Evolutionary conservation across 2,888 invertebrate genomes (phyloP).

Genomic region (Latrodectus hesperus): DNA sequence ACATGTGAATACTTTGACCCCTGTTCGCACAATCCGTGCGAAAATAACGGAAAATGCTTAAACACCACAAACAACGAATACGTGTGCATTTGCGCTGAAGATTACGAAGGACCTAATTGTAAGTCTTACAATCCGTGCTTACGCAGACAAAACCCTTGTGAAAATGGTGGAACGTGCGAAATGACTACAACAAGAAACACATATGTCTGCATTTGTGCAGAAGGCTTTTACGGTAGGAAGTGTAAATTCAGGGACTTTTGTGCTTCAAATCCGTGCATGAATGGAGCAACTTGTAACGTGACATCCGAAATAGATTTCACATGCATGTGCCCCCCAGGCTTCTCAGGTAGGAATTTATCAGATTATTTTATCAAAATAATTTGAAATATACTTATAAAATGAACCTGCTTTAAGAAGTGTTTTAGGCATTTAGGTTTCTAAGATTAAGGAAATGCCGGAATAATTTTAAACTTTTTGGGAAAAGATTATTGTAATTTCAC

Average conservation of each 20-base stretch:
- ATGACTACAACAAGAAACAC: conserved; percentile 36
- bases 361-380: no score
- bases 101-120: conserved; percentile 65
- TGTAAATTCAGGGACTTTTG: conserved; percentile 72
- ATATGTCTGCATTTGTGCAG: conserved; percentile 71
- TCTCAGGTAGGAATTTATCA: conserved; percentile 47
- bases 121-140: conserved; percentile 60
- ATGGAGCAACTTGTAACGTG: conserved; percentile 73
- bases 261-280: conserved; percentile 72
- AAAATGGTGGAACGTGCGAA: conserved; percentile 68
- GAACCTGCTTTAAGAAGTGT: no score
- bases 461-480: no score
- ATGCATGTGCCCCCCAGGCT: conserved; percentile 66
- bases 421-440: no score
- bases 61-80: conserved; percentile 65
- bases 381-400: no score
- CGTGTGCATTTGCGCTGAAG: conserved; percentile 61
- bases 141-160: conserved; percentile 41
- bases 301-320: conserved; percentile 66
- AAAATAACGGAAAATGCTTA: conserved; percentile 66
- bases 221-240: conserved; percentile 72
- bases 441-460: no score
- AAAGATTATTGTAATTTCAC: no score
- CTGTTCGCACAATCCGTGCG: conserved; percentile 67
- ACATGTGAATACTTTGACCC: conserved; percentile 65